phyloP scores from a whole-genome alignment of 1,140 invertebrate species.

The Drosophila pachea region DNA sequence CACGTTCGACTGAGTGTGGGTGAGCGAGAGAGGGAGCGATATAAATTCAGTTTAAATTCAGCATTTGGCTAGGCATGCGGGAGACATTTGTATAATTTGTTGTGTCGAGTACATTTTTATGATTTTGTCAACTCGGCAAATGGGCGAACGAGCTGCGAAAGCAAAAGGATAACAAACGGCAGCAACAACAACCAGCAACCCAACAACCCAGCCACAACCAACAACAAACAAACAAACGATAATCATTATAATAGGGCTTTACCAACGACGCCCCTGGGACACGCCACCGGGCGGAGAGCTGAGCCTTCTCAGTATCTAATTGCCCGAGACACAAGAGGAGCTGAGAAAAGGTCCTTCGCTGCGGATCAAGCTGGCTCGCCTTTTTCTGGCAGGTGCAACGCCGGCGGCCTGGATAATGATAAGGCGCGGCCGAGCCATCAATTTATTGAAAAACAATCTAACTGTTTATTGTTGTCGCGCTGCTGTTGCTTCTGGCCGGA shows the following conservation, averaged over 20 bases:
- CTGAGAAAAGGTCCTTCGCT: background rate
- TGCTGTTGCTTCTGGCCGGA: background rate
- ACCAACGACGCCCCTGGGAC: conserved; percentile 66
- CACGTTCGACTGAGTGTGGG: background rate
- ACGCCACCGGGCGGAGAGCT: conserved; percentile 7
- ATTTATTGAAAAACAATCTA: conserved; percentile 70
- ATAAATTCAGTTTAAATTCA: conserved; percentile 55
- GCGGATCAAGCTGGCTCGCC: background rate
- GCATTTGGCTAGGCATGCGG: conserved; percentile 47
- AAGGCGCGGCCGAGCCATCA: conserved; percentile 36
- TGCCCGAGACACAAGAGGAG: conserved; percentile 47
- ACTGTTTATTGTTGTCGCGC: background rate
- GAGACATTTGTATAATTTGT: conserved; percentile 75
- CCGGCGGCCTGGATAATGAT: conserved; percentile 19
- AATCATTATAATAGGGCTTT: conserved; percentile 70
- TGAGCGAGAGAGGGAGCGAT: background rate
- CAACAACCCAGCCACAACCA: conserved; percentile 19
- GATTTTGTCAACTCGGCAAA: conserved; percentile 72
- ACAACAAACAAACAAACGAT: conserved; percentile 67
- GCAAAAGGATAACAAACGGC: conserved; percentile 53
- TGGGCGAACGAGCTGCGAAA: conserved; percentile 63
- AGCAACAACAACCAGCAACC: conserved; percentile 5
- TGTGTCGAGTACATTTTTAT: conserved; percentile 70
- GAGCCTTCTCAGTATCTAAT: conserved; percentile 47
- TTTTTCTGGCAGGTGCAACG: conserved; percentile 34